Percentiles rank a stretch among this genome's conserved stretches.
These are phyloP conservation scores for Bolborhynchus lineola DNA, from an alignment of 2,113 vertebrate genomes.

Conservation along the genomic window DNA sequence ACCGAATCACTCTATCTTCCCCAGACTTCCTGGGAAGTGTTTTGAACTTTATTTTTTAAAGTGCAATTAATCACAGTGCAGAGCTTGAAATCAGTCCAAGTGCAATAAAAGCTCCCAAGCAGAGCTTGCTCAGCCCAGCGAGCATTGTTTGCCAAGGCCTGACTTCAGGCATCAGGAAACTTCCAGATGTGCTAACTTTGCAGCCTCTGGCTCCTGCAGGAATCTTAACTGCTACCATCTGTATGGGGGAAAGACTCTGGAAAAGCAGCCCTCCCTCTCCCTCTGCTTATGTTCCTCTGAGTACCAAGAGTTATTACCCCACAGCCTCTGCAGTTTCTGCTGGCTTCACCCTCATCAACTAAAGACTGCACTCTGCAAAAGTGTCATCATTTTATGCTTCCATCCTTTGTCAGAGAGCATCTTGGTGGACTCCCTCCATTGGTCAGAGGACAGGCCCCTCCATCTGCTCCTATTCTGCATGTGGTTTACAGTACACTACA, in stretches of 20 bases:
- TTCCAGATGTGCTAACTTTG: conserved; percentile 68
- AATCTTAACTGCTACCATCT: conserved; percentile 73
- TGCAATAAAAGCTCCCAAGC: conserved; percentile 49
- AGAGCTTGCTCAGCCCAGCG: conserved; percentile 19
- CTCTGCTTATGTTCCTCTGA: neutral
- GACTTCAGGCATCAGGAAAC: conserved; percentile 64
- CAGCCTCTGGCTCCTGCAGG: conserved; percentile 57
- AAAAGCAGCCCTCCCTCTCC: neutral
- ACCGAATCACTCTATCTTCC: neutral
- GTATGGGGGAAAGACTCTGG: neutral
- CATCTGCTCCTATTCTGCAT: conserved; percentile 41
- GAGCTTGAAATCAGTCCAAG: conserved; percentile 60
- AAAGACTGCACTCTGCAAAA: neutral
- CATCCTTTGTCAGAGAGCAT: neutral
- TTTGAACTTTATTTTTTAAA: conserved; percentile 64
- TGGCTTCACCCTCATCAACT: neutral
- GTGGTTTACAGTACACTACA: neutral
- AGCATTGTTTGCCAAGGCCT: conserved; percentile 30
- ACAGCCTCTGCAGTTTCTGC: neutral
- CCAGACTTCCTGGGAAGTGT: conserved; percentile 54
- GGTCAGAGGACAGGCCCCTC: neutral
- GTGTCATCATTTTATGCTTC: neutral
- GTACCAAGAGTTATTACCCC: neutral
- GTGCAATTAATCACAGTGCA: conserved; percentile 46
- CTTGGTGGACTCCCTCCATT: accelerated